These are phyloP conservation scores for Hydriomena furcata DNA, from an alignment of 2,888 invertebrate species.

Conservation along the genomic window DNA sequence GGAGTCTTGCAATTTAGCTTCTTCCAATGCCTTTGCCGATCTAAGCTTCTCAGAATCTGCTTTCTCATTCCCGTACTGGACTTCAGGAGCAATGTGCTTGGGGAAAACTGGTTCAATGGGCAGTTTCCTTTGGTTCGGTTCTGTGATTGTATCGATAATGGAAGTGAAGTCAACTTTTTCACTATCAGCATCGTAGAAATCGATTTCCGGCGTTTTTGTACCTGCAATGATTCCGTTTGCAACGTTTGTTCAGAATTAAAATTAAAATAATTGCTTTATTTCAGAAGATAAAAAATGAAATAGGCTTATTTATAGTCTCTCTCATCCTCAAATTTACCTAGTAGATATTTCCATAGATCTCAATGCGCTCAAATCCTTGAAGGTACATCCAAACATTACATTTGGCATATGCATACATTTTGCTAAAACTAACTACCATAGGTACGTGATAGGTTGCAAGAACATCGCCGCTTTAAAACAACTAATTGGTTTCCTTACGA, in stretches of 20 bases:
- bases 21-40: constrained; percentile 57
- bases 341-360: too few species aligned
- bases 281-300: too few species aligned
- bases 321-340: too few species aligned
- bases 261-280: background rate
- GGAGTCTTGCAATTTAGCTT: constrained; percentile 53
- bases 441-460: too few species aligned
- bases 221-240: constrained; percentile 58
- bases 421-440: background rate
- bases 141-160: constrained; percentile 47
- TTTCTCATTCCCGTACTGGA: constrained; percentile 79
- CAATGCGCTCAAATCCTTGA: too few species aligned
- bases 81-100: constrained; percentile 72
- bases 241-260: constrained; percentile 34
- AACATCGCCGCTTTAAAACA: too few species aligned
- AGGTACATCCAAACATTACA: too few species aligned
- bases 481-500: too few species aligned
- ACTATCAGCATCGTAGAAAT: constrained; percentile 69
- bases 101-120: constrained; percentile 72
- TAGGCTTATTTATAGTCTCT: too few species aligned
- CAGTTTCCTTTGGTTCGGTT: constrained; percentile 50
- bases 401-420: too few species aligned
- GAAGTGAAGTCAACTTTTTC: constrained; percentile 53
- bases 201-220: constrained; percentile 73
- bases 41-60: constrained; percentile 66